phyloP scores from a whole-genome alignment of 1,140 invertebrate genomes.

The Dermatophagoides farinae region DNA sequence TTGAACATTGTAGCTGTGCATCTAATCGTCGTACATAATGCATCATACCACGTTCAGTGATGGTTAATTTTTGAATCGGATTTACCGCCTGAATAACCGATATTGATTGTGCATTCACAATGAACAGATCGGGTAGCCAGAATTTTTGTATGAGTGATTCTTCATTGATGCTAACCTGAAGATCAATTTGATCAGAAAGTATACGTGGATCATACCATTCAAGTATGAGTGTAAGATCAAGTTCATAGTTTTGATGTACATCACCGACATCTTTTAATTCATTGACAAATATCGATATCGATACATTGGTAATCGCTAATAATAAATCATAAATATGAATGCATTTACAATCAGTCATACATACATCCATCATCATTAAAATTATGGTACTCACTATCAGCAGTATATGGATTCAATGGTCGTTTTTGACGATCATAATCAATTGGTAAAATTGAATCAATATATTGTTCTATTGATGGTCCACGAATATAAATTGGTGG shows the following conservation, averaged over 20 bases:
- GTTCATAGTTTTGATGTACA: background rate
- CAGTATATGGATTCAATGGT: no score
- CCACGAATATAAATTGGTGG: no score
- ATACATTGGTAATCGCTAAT: background rate
- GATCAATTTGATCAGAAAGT: background rate
- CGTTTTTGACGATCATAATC: no score
- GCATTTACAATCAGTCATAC: no score
- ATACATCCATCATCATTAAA: no score
- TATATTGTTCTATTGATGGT: no score
- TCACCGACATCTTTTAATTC: background rate
- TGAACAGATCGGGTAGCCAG: conserved; percentile 6
- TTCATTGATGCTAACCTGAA: background rate
- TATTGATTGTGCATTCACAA: background rate
- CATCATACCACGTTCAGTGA: background rate
- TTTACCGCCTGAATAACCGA: background rate
- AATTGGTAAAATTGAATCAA: no score
- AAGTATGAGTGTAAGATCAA: background rate
- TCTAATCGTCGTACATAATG: background rate
- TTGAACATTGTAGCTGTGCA: background rate
- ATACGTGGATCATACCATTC: conserved; percentile 1
- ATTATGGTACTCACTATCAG: no score
- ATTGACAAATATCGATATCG: background rate
- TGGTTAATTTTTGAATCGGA: background rate
- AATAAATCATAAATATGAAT: no score
- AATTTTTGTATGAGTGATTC: background rate